Conservation (phyloP, 2,888 invertebrate genomes). For the Seira sanloemensis region DNA sequence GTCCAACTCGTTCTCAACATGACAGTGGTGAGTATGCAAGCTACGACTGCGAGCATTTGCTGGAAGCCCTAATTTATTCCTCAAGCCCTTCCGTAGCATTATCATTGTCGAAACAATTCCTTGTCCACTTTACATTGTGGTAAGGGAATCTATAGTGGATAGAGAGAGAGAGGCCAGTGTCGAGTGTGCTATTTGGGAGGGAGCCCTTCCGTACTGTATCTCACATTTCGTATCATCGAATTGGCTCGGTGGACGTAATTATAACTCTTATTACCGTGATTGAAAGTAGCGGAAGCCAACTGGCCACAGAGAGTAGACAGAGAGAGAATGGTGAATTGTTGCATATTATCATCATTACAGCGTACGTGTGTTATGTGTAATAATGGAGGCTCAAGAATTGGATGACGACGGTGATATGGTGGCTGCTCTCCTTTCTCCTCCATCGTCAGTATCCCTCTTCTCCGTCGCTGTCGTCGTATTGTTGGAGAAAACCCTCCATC, state of each 20-base stretch:
- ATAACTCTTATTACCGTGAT: background rate
- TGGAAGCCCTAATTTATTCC: no score
- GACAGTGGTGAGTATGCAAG: background rate
- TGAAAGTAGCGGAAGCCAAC: background rate
- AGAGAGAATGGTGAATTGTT: background rate
- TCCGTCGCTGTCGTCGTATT: background rate
- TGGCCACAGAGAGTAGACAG: background rate
- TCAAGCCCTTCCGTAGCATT: background rate
- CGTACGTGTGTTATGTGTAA: background rate
- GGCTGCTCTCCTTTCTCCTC: background rate
- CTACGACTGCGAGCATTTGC: background rate
- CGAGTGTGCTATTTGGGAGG: background rate
- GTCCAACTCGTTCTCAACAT: conserved; percentile 2
- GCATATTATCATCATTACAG: background rate
- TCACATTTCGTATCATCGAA: background rate
- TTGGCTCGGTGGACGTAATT: background rate
- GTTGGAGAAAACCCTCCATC: background rate
- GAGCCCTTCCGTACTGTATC: no score
- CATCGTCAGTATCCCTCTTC: background rate
- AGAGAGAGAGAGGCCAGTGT: no score
- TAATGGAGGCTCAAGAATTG: background rate
- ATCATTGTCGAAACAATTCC: no score
- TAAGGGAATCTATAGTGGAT: background rate
- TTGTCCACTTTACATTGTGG: background rate
- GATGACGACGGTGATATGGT: background rate